A percentile compares a stretch with the other conserved stretches of the same genome.
These are phyloP conservation scores for Morpho deidamia DNA, from an alignment of 2,888 invertebrate genomes.

Conservation along the genomic window DNA sequence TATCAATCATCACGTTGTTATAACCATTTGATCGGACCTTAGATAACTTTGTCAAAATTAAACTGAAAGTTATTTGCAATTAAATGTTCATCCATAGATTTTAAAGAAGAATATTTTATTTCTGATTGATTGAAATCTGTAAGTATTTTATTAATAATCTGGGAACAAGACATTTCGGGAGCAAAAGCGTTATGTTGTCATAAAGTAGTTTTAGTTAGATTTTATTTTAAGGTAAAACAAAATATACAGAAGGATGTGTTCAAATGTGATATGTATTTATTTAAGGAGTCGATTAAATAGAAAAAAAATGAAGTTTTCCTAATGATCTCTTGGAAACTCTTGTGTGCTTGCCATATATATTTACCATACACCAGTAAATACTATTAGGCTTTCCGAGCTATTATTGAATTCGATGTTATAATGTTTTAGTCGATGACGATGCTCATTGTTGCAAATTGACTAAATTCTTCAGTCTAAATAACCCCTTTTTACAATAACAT, in stretches of 20 bases:
- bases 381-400: slow-evolving; percentile 1
- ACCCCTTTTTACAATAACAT: too few relatives aligned
- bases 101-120: not conserved
- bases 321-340: slow-evolving; percentile 77
- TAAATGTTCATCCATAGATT: not conserved
- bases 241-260: slow-evolving; percentile 70
- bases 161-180: slow-evolving; percentile 41
- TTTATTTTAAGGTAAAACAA: slow-evolving; percentile 44
- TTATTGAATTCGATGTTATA: too few relatives aligned
- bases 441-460: too few relatives aligned
- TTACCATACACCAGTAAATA: slow-evolving; percentile 33
- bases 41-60: too few relatives aligned
- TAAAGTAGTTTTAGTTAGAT: slow-evolving; percentile 29
- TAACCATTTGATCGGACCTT: too few relatives aligned
- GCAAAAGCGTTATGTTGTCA: slow-evolving; percentile 35
- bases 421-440: too few relatives aligned
- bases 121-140: not conserved
- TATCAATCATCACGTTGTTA: too few relatives aligned
- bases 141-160: slow-evolving; percentile 2
- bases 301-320: slow-evolving; percentile 68
- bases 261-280: slow-evolving; percentile 76
- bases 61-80: too few relatives aligned
- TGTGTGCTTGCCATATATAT: slow-evolving; percentile 45
- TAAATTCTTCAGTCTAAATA: too few relatives aligned
- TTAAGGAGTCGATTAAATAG: slow-evolving; percentile 57